Evolutionary conservation across 1,140 invertebrate genomes (phyloP), one percentile per base, ranked within the genome.

Genomic region (Schlechtendalia chinensis): DNA sequence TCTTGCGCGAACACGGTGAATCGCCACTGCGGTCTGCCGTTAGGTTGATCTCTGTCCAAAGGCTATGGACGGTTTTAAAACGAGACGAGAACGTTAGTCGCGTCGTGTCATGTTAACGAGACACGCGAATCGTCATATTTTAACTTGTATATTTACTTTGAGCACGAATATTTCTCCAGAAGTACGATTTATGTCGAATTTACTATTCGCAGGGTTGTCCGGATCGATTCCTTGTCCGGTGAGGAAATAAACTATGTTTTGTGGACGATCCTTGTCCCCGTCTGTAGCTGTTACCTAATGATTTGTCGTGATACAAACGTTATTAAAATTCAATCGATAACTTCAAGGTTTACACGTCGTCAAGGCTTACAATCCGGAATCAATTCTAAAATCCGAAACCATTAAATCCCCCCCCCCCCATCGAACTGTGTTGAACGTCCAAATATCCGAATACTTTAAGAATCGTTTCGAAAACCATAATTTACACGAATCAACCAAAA

Each of bases 1-100:
- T 99, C 97, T 87, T 97, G 95, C 67, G 96, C 97, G 85, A 97
- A 97, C 5, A 99, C 96, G 6, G 97, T 98, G 86, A 99, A 98
- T 83, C 97, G 91, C 96, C 97, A 85, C 84, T 96, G 94, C 1
- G 97, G 95, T 75, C 96, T 88, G 22, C 97, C 97, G 85, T 95
- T 94, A 0, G 97, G 97, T 85, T 96, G 94, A 90, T 99, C 98
- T 83, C 97, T 90, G 87, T 99, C 97, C 85, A 99, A 87, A 19
- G 95, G 93, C 92, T 96, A 89, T 16, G 89, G 54, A 81, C 53
- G n/a, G 0, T 19, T 67, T 65, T 45, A 59, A 32, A 47, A 2
- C 3, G 22, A n/a, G 27, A 29, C 6, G 5, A 61, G 32, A 81
- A 74, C 16, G 19, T 24, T 24, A 61, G 61, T 71, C 5, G 32